phyloP scores from a whole-genome alignment of 2,113 vertebrate genomes.

The Spermophilus dauricus region DNA sequence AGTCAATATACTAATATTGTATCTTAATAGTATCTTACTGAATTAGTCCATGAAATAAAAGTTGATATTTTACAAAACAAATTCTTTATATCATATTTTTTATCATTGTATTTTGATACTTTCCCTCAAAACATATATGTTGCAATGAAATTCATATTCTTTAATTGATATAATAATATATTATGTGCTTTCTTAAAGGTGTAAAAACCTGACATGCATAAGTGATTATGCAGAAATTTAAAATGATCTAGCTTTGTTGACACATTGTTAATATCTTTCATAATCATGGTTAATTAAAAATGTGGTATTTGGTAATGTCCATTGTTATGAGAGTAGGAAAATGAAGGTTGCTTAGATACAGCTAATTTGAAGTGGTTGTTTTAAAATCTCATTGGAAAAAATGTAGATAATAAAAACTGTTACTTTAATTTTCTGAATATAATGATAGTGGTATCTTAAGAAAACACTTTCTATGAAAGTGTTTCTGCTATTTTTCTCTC shows the following conservation, averaged over 20 bases:
- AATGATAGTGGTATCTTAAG: conserved; percentile 10
- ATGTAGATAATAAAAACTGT: neutral
- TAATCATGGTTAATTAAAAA: conserved; percentile 58
- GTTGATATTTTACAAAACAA: neutral
- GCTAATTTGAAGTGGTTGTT: conserved; percentile 62
- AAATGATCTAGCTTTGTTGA: neutral
- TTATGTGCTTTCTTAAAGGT: neutral
- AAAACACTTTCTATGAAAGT: conserved; percentile 4
- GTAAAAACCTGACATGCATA: neutral
- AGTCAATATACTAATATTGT: neutral
- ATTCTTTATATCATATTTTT: neutral
- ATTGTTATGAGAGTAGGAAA: neutral
- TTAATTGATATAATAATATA: neutral
- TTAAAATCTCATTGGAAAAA: conserved; percentile 62
- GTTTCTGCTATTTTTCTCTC: neutral
- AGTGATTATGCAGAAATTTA: neutral
- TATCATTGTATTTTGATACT: neutral
- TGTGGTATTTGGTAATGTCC: conserved; percentile 19
- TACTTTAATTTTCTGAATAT: conserved; percentile 58
- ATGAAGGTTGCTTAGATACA: conserved; percentile 63
- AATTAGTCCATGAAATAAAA: neutral
- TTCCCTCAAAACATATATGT: neutral
- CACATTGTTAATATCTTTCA: conserved; percentile 45
- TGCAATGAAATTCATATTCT: neutral
- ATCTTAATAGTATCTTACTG: neutral